These are phyloP conservation scores for Plodia interpunctella DNA, from an alignment of 1,140 invertebrate species.

Conservation along the genomic window DNA sequence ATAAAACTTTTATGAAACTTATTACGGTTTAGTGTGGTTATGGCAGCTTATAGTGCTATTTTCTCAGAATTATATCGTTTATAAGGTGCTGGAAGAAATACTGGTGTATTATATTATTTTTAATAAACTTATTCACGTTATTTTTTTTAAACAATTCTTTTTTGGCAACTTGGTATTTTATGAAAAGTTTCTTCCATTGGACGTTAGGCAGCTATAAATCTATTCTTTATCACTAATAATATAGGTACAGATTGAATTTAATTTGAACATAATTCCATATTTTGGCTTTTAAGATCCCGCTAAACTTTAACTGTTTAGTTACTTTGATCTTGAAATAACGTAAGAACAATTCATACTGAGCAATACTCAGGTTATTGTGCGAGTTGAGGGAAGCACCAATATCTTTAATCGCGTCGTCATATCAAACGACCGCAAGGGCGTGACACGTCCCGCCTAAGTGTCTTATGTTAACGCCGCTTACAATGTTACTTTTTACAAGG, in stretches of 20 bases:
- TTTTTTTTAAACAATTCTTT: not conserved
- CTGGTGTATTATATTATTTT: too few species aligned
- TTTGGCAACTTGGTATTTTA: not conserved
- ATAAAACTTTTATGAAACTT: slow-evolving; percentile 4
- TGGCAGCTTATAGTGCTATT: not conserved
- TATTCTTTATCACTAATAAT: too few species aligned
- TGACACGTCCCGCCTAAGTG: slow-evolving; percentile 24
- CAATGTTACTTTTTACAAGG: slow-evolving; percentile 1
- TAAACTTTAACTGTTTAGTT: too few species aligned
- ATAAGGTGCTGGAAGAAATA: not conserved
- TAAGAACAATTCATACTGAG: not conserved
- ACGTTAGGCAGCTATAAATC: too few species aligned
- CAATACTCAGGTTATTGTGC: not conserved
- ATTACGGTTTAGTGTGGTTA: not conserved
- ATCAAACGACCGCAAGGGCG: slow-evolving; percentile 23
- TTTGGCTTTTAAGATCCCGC: too few species aligned
- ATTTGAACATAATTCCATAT: too few species aligned
- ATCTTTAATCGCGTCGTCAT: slow-evolving; percentile 28
- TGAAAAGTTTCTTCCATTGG: not conserved
- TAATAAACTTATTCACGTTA: too few species aligned
- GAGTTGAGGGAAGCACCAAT: slow-evolving; percentile 12
- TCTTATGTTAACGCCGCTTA: slow-evolving; percentile 8
- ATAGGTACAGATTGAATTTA: too few species aligned
- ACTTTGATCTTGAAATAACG: not conserved
- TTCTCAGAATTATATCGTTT: not conserved